Percentiles rank a stretch among this genome's conserved stretches.
Conservation (phyloP, 2,113 vertebrate genomes). For the Cottus gobio region DNA sequence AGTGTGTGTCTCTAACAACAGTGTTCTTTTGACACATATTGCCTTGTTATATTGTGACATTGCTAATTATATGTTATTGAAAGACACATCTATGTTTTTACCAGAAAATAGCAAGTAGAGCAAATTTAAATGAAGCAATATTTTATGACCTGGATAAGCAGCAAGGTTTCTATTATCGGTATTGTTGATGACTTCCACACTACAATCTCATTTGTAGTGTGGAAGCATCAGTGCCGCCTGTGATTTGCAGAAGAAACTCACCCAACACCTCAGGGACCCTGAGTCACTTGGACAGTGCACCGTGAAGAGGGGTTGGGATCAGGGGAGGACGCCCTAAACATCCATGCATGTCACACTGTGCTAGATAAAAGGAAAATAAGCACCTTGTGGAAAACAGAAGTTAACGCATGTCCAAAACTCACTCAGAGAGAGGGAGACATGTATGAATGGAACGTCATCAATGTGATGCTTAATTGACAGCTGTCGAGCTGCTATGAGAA, state of each 20-base stretch:
- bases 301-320: neutral
- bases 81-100: neutral
- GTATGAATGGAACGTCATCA: neutral
- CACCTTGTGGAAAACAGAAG: neutral
- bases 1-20: constrained; percentile 18
- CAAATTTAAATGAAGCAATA: neutral
- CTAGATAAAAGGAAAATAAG: constrained; percentile 1
- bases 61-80: neutral
- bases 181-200: constrained; percentile 5
- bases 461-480: neutral
- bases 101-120: neutral
- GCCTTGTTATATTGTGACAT: neutral
- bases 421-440: neutral
- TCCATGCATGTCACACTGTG: neutral
- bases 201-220: neutral
- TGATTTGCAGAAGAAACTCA: neutral
- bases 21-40: neutral
- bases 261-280: neutral
- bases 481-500: neutral
- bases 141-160: neutral
- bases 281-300: neutral
- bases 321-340: neutral
- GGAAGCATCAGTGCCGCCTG: neutral
- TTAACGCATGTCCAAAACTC: neutral
- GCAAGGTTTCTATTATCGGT: neutral